phyloP scores from a whole-genome alignment of 2,888 invertebrate genomes.

The Teleiodes luculella region DNA sequence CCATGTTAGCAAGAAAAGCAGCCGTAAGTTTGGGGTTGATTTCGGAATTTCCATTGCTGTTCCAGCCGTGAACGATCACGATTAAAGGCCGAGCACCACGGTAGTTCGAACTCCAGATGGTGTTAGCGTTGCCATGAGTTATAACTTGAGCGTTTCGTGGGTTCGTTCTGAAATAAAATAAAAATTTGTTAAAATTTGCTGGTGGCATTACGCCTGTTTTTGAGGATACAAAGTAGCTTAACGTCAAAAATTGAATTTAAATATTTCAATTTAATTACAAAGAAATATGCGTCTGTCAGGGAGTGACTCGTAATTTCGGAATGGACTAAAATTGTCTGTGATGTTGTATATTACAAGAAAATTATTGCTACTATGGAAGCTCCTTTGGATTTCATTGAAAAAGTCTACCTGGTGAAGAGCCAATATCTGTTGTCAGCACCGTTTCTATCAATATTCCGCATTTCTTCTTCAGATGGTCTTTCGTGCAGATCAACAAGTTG shows the following conservation, averaged over 20 bases:
- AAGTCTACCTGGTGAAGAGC: conserved; percentile 48
- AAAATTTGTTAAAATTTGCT: no score
- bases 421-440: conserved; percentile 58
- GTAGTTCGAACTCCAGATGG: conserved; percentile 48
- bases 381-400: not conserved
- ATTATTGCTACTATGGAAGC: not conserved
- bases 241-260: no score
- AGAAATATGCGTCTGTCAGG: no score
- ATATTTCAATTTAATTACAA: no score
- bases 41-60: conserved; percentile 41
- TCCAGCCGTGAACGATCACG: conserved; percentile 61
- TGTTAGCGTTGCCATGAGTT: conserved; percentile 43
- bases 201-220: no score
- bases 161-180: conserved; percentile 39
- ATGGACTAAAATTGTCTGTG: no score
- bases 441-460: conserved; percentile 35
- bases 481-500: conserved; percentile 54
- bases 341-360: not conserved
- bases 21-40: conserved; percentile 34
- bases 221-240: no score
- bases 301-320: no score
- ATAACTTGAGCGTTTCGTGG: conserved; percentile 46
- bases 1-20: conserved; percentile 32
- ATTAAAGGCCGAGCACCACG: conserved; percentile 34
- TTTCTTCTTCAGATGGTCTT: conserved; percentile 31